Evolutionary conservation across 1,140 invertebrate genomes (phyloP).

Genomic region (Dolichoris vasculosae): DNA sequence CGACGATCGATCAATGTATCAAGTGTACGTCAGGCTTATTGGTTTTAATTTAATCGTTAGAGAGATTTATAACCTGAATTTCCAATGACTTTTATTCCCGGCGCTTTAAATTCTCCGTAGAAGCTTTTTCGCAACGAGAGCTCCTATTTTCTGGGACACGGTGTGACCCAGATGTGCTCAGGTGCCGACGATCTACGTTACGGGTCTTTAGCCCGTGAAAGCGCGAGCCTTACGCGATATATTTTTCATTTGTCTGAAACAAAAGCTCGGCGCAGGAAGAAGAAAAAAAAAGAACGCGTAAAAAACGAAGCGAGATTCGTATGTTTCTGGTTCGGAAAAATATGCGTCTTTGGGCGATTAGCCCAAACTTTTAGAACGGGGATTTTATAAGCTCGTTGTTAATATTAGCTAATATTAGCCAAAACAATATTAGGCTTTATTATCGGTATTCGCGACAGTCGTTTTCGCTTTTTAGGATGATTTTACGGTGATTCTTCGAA

Average conservation of each 20-base stretch:
- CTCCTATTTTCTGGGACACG: slow-evolving; percentile 10
- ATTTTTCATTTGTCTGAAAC: slow-evolving; percentile 21
- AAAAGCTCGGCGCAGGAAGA: background rate
- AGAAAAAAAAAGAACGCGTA: background rate
- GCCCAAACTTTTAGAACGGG: too few species aligned
- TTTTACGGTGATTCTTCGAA: too few species aligned
- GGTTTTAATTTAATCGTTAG: slow-evolving; percentile 15
- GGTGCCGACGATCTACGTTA: slow-evolving; percentile 8
- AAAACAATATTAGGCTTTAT: too few species aligned
- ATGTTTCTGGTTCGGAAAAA: background rate
- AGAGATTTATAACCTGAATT: slow-evolving; percentile 18
- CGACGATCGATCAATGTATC: slow-evolving; percentile 4
- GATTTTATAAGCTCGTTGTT: background rate
- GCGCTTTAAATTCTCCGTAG: background rate
- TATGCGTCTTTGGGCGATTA: background rate
- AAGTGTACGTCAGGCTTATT: background rate
- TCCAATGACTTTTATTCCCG: slow-evolving; percentile 26
- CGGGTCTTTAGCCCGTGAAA: slow-evolving; percentile 13
- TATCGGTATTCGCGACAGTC: too few species aligned
- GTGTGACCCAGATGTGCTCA: slow-evolving; percentile 27
- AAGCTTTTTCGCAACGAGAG: slow-evolving; percentile 23
- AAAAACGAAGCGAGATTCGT: slow-evolving; percentile 11
- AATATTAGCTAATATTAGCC: too few species aligned
- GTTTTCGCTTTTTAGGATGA: too few species aligned
- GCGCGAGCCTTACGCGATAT: background rate